phyloP scores from a whole-genome alignment of 1,140 invertebrate genomes.

The Artemia franciscana region DNA sequence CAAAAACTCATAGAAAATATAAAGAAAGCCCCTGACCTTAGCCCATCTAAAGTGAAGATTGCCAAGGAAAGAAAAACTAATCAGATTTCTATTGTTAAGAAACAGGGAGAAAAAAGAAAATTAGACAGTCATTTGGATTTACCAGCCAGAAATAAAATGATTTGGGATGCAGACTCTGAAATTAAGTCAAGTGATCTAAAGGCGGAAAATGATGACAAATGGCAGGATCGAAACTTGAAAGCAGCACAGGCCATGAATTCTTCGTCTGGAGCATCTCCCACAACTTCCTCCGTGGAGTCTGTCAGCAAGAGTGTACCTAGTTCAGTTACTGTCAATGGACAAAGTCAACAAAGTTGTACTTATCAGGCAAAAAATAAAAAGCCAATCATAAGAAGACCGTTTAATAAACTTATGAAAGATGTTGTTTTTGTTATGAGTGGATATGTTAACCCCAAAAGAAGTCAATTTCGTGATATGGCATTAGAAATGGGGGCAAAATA shows the following conservation, averaged over 20 bases:
- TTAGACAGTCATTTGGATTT: background rate
- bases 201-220: background rate
- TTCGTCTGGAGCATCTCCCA: too few relatives aligned
- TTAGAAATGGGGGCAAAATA: conserved; percentile 55
- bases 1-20: background rate
- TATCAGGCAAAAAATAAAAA: too few relatives aligned
- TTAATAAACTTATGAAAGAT: conserved; percentile 31
- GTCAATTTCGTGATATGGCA: conserved; percentile 37
- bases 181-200: background rate
- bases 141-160: background rate
- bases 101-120: background rate
- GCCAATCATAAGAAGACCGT: conserved; percentile 22
- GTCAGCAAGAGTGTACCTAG: too few relatives aligned
- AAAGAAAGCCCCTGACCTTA: conserved; percentile 1
- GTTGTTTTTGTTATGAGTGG: conserved; percentile 61
- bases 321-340: too few relatives aligned
- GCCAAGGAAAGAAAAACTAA: background rate
- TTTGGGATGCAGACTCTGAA: background rate
- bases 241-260: too few relatives aligned
- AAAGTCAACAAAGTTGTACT: too few relatives aligned
- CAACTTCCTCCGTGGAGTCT: too few relatives aligned
- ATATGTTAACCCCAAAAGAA: conserved; percentile 54
- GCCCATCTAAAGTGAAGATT: background rate
- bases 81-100: background rate
- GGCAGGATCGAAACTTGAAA: background rate